Conservation (phyloP, 2,113 vertebrate species). For the Callospermophilus lateralis region DNA sequence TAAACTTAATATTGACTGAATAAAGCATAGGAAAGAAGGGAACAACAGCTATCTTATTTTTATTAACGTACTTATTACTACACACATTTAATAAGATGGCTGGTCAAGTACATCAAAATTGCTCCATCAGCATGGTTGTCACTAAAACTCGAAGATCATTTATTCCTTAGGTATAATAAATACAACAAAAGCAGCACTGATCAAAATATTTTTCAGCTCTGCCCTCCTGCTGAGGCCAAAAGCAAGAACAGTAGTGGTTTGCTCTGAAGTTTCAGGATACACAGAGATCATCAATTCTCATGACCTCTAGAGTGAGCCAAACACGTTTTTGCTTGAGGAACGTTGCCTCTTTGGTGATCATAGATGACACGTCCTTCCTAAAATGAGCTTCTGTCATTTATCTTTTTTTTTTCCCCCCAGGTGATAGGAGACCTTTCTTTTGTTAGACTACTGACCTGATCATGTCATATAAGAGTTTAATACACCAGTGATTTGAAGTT, state of each 20-base stretch:
- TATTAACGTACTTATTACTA: not conserved
- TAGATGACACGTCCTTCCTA: not conserved
- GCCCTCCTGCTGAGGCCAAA: not conserved
- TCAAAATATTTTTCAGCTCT: not conserved
- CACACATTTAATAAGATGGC: not conserved
- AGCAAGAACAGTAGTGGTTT: not conserved
- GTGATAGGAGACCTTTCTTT: not conserved
- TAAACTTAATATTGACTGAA: not conserved
- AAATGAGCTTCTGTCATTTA: not conserved
- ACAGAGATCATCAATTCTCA: not conserved
- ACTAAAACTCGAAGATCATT: not conserved
- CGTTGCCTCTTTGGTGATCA: not conserved
- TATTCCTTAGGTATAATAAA: not conserved
- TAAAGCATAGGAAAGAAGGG: not conserved
- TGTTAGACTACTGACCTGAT: not conserved
- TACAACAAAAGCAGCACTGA: not conserved
- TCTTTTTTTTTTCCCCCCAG: not conserved
- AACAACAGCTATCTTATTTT: not conserved
- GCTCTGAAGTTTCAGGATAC: not conserved
- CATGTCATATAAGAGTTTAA: not conserved
- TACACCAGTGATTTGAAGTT: not conserved
- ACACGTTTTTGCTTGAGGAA: not conserved
- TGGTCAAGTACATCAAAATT: not conserved
- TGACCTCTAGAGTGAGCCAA: not conserved
- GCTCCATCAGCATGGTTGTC: not conserved